Evolutionary conservation across 2,888 invertebrate species (phyloP), one percentile per base, ranked within the genome.

Genomic region (Coremacera marginata): DNA sequence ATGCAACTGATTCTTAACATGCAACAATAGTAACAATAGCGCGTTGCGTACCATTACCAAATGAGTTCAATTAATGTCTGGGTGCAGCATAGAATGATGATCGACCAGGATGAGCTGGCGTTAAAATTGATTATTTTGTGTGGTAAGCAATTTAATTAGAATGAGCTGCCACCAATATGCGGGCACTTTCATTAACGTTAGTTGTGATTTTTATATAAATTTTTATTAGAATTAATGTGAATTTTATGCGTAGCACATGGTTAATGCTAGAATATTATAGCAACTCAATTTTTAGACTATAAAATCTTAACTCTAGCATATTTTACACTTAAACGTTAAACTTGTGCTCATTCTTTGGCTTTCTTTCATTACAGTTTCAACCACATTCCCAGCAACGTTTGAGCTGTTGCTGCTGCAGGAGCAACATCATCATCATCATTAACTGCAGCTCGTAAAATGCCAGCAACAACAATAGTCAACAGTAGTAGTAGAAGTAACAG

Each of bases 21-120:
- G 68, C 70, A 31, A 70, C 57, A 19, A 51, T 31, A 22, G 60
- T 8, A 34, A 19, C 72, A 25, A 60, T 31, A 4, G 9, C 51
- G 65, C 49, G 16, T 27, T 27, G 70, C 19, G 57, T 72, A 60
- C 60, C 52, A 63, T 49, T 63, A 65, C 49, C 44, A n/a, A 78
- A 82, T 82, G 82, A 81, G 79, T 80, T 84, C 85, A 85, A 84
- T 84, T 84, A 85, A 84, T 85, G 84, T 85, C 84, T 84, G 82
- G 83, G 83, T 84, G 83, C 82, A 80, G 79, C 75, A 75, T 51
- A 27, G 14, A 44, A 44, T 44, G 11, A 44, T 44, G 11, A 44
- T 44, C 44, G 44, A 14, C 44, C 14, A 44, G 44, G 44, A 44
- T 44, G 44, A 44, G 44, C 44, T 44, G 44, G 44, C 44, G 44